phyloP scores from a whole-genome alignment of 2,113 vertebrate species.

The Abramis brama region DNA sequence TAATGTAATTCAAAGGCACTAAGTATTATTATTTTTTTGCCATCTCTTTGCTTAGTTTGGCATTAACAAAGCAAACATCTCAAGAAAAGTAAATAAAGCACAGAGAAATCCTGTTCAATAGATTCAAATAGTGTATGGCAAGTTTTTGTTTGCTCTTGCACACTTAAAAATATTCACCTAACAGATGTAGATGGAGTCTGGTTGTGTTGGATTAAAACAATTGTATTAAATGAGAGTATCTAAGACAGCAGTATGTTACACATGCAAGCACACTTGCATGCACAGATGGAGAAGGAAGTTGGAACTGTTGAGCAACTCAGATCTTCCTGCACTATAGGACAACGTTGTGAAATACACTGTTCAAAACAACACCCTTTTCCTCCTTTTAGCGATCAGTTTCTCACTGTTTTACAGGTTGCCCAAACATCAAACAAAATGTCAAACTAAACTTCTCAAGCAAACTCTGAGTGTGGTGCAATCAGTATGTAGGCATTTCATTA shows the following conservation, averaged over 20 bases:
- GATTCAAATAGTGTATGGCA: not conserved
- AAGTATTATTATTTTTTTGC: not conserved
- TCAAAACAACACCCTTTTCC: conserved; percentile 65
- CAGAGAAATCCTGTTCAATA: not conserved
- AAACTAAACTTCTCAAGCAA: not conserved
- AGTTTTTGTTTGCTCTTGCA: not conserved
- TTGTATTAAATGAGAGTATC: not conserved
- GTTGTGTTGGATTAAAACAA: not conserved
- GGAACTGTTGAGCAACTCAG: conserved; percentile 70
- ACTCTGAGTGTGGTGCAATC: conserved; percentile 8
- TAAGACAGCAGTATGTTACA: conserved; percentile 19
- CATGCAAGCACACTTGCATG: conserved; percentile 39
- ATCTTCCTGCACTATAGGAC: conserved; percentile 65
- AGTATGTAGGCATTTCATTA: not conserved
- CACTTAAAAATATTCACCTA: not conserved
- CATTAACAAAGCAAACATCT: not conserved
- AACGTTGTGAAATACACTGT: conserved; percentile 71
- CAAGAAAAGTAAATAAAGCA: not conserved
- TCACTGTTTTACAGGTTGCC: conserved; percentile 5
- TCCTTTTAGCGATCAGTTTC: conserved; percentile 4
- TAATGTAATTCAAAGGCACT: not conserved
- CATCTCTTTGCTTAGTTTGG: conserved; percentile 9
- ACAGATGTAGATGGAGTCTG: not conserved
- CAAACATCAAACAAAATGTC: conserved; percentile 32
- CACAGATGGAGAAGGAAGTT: conserved; percentile 71